Evolutionary conservation across 2,797 vertebrate genomes (phyloP).

Genomic region (Bradypus variegatus): DNA sequence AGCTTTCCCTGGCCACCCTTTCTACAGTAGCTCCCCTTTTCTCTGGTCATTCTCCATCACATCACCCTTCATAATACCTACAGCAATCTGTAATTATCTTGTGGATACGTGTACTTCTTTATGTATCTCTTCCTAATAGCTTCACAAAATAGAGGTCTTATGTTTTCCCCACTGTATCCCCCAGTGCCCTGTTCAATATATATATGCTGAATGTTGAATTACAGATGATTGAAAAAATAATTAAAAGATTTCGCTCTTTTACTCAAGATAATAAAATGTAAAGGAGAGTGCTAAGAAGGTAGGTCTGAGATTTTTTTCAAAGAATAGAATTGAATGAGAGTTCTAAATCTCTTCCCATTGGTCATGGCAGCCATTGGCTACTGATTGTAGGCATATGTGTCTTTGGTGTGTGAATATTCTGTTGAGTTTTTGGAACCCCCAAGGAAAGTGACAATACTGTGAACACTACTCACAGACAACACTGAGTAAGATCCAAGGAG

Average conservation of each 20-base stretch:
- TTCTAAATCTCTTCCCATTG: not conserved
- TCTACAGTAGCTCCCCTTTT: not conserved
- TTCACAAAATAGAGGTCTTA: not conserved
- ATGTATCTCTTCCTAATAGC: not conserved
- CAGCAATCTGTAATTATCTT: not conserved
- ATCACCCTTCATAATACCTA: not conserved
- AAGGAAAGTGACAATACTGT: not conserved
- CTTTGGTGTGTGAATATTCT: not conserved
- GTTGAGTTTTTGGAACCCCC: not conserved
- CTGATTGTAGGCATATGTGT: not conserved
- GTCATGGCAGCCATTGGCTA: not conserved
- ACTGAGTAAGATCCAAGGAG: not conserved
- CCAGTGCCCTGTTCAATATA: not conserved
- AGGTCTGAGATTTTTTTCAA: not conserved
- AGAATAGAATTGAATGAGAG: not conserved
- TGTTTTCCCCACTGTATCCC: not conserved
- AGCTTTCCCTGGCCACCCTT: not conserved
- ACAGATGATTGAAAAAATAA: not conserved
- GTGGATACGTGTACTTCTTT: not conserved
- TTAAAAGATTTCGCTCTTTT: not conserved
- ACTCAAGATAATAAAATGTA: not conserved
- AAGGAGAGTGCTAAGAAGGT: not conserved
- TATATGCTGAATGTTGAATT: not conserved
- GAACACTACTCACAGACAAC: not conserved
- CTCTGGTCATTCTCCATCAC: not conserved